Conservation (phyloP, 2,797 vertebrate genomes). For the Huso huso region DNA sequence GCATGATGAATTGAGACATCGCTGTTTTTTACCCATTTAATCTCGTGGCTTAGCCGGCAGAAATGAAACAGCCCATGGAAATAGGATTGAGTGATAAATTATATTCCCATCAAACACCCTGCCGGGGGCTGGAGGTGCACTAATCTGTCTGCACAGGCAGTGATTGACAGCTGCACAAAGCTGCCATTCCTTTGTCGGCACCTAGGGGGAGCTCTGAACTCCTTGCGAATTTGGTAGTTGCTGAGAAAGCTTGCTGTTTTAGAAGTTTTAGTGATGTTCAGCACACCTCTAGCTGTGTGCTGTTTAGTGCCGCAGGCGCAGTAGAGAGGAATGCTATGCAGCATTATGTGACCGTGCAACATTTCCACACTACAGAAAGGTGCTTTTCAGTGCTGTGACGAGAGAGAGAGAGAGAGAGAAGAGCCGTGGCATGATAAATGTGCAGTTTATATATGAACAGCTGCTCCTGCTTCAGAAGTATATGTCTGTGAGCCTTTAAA, state of each 20-base stretch:
- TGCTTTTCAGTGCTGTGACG: constrained; percentile 6
- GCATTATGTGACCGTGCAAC: too few species aligned
- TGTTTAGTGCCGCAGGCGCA: neutral
- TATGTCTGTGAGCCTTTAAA: constrained; percentile 1
- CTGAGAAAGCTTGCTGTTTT: neutral
- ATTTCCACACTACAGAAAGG: neutral
- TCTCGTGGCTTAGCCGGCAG: constrained; percentile 31
- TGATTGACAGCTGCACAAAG: constrained; percentile 47
- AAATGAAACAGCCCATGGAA: constrained; percentile 48
- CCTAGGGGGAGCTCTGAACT: neutral
- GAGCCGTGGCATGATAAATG: constrained; percentile 48
- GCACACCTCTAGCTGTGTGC: neutral
- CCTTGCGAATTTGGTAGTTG: neutral
- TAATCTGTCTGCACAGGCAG: constrained; percentile 41
- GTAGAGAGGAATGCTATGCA: neutral
- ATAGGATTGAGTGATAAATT: constrained; percentile 59
- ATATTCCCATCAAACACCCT: constrained; percentile 46
- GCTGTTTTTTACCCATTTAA: constrained; percentile 20
- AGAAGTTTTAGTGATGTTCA: neutral
- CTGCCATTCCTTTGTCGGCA: constrained; percentile 32
- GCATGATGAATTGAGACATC: constrained; percentile 33
- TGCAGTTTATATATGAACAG: constrained; percentile 16
- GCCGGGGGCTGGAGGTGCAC: constrained; percentile 58
- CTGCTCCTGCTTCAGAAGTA: neutral
- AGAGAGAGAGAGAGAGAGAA: constrained; percentile 32